phyloP scores from a whole-genome alignment of 2,797 vertebrate species.

The Arvicola amphibius region DNA sequence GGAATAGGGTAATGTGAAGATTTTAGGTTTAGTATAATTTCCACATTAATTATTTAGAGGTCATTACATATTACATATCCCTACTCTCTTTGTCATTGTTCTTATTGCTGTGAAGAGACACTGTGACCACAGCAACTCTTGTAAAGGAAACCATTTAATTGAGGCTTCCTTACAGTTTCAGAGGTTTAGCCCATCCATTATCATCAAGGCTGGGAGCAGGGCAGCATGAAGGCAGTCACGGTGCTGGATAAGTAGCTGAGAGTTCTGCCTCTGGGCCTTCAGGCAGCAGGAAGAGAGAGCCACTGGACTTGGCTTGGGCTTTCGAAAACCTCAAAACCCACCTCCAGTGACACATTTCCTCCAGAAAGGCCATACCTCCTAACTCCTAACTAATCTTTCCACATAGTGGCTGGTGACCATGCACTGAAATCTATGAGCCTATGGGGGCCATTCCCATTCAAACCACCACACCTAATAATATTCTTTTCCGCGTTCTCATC shows the following conservation, averaged over 20 bases:
- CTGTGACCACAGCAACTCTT: neutral
- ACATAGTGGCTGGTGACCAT: neutral
- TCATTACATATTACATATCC: conserved; percentile 1
- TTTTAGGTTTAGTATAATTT: conserved; percentile 53
- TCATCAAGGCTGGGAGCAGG: neutral
- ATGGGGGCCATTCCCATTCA: neutral
- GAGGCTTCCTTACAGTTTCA: neutral
- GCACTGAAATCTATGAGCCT: neutral
- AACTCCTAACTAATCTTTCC: neutral
- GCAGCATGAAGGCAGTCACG: too few relatives aligned
- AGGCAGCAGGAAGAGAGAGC: neutral
- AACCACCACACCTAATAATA: neutral
- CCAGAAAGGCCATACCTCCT: neutral
- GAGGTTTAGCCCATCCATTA: neutral
- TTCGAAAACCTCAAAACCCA: neutral
- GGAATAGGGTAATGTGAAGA: neutral
- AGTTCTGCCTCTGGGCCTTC: neutral
- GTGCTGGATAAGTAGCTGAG: neutral
- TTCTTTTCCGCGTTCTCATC: conserved; percentile 14
- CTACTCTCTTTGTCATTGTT: neutral
- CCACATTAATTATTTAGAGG: conserved; percentile 59
- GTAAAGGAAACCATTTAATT: neutral
- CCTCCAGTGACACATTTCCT: neutral
- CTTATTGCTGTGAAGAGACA: neutral
- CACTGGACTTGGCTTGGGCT: neutral